Evolutionary conservation across 2,113 vertebrate species (phyloP).

Genomic region (Psophia crepitans): DNA sequence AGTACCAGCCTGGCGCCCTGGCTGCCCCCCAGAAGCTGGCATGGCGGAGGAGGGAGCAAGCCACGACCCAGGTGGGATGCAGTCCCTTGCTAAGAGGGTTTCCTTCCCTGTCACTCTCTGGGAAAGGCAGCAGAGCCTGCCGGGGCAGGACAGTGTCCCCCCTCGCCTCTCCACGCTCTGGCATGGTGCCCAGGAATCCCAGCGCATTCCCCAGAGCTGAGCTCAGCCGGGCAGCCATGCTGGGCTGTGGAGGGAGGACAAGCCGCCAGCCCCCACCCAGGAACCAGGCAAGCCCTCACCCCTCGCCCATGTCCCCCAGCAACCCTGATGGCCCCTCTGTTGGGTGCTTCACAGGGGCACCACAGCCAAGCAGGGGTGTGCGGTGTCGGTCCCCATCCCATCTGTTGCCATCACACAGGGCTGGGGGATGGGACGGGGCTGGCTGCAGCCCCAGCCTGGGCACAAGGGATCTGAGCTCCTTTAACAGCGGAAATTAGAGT

Average conservation of each 20-base stretch:
- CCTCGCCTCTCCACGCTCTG: not conserved
- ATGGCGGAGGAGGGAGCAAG: not conserved
- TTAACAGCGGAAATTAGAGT: conserved; percentile 51
- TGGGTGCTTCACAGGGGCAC: not conserved
- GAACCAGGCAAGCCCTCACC: not conserved
- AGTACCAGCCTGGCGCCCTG: not conserved
- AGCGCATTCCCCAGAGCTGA: conserved; percentile 3
- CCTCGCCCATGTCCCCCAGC: not conserved
- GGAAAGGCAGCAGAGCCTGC: not conserved
- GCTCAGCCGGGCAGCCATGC: not conserved
- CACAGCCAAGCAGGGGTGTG: accelerated
- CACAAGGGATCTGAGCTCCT: conserved; percentile 58
- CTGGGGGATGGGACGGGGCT: conserved; percentile 25
- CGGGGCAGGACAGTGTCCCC: not conserved
- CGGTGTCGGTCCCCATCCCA: not conserved
- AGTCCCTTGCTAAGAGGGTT: not conserved
- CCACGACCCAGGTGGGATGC: accelerated
- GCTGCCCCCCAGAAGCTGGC: accelerated
- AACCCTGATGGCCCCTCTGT: accelerated
- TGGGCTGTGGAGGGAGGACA: not conserved
- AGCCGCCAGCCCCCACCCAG: not conserved
- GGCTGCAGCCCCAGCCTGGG: conserved; percentile 36
- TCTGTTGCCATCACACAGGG: not conserved
- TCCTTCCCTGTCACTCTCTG: accelerated
- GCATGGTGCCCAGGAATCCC: conserved; percentile 39